Base-by-base conservation (phyloP, 1,140 invertebrate genomes). In the Vanessa tameamea region DNA sequence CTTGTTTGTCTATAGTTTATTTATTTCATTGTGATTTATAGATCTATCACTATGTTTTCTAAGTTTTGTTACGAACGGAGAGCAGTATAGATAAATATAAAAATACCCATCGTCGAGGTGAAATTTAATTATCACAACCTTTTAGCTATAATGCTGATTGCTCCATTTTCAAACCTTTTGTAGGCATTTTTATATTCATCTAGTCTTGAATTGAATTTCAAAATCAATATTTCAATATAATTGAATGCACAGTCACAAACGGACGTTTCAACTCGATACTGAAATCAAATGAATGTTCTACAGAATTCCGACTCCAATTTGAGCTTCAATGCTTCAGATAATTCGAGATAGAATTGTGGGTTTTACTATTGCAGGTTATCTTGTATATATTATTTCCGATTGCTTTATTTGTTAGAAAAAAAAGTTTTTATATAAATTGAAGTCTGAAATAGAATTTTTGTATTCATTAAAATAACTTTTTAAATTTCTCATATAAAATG, bases 251-350 rank as follows among this genome's bases (percentile, higher is more conserved):
- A 65, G 47, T 50, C 47, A 55, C 51, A 68, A 47, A 59, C 26
- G 53, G 37, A 59, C 26, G 67, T 55, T 69, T 43, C 53, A n/a
- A 57, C 53, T 69, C n/a, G 37, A 50, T 68, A 37, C 51, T 69
- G 51, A 15, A 47, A 69, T 69, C 31, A 69, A 69, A 69, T 69
- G 67, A 43, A 57, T 69, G 51, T 26, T 59, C 51, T 47, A 51
- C 55, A 55, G 55, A 69, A 50, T 59, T 57, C 31, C 53, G 20
- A 37, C 53, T 47, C 9, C 53, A 15, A 47, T 69, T 69, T 31
- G 12, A 59, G 14, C 20, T 69, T 16, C 16, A 47, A 16, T 59
- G 51, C 51, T 68, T 53, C 13, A 53, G 37, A 69, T 69, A 23
- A 59, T 69, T 69, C 31, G 37, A 47, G 67, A 57, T 57, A 20